These are phyloP conservation scores for Yponomeuta malinellus DNA, from an alignment of 2,888 invertebrate species.

Conservation along the genomic window DNA sequence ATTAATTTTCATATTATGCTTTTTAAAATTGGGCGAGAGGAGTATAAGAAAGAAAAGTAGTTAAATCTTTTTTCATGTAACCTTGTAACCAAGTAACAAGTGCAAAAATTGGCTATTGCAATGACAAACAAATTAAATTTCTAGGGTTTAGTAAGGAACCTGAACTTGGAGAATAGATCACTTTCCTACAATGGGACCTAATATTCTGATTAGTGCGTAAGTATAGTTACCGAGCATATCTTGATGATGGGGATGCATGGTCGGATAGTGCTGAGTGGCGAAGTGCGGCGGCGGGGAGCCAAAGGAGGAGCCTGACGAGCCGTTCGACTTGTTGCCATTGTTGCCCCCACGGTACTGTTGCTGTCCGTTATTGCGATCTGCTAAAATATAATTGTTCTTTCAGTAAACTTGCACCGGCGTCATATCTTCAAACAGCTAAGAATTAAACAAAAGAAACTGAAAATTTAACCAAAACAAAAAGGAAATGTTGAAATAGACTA, in stretches of 20 bases:
- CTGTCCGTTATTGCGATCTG: constrained; percentile 49
- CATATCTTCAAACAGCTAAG: constrained; percentile 5
- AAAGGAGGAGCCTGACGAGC: constrained; percentile 59
- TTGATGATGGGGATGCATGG: constrained; percentile 70
- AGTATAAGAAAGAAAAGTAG: too few relatives aligned
- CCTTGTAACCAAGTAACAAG: too few relatives aligned
- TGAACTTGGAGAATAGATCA: too few relatives aligned
- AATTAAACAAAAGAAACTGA: constrained; percentile 13
- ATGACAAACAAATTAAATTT: too few relatives aligned
- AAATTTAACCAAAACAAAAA: neutral
- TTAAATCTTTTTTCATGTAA: too few relatives aligned
- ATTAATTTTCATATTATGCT: too few relatives aligned
- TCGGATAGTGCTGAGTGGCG: constrained; percentile 61
- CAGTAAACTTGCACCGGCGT: constrained; percentile 3
- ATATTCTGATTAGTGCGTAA: too few relatives aligned
- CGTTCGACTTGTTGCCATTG: constrained; percentile 50
- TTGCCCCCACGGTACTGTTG: constrained; percentile 62
- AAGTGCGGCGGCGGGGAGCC: constrained; percentile 71
- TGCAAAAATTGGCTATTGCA: too few relatives aligned
- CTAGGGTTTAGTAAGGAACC: too few relatives aligned
- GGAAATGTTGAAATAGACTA: neutral
- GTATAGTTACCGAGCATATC: constrained; percentile 61
- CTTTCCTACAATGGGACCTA: too few relatives aligned
- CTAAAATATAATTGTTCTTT: constrained; percentile 8
- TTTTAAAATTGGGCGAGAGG: too few relatives aligned